These are phyloP conservation scores for Hypotaenidia okinawae DNA, from an alignment of 2,797 vertebrate genomes.

Conservation along the genomic window DNA sequence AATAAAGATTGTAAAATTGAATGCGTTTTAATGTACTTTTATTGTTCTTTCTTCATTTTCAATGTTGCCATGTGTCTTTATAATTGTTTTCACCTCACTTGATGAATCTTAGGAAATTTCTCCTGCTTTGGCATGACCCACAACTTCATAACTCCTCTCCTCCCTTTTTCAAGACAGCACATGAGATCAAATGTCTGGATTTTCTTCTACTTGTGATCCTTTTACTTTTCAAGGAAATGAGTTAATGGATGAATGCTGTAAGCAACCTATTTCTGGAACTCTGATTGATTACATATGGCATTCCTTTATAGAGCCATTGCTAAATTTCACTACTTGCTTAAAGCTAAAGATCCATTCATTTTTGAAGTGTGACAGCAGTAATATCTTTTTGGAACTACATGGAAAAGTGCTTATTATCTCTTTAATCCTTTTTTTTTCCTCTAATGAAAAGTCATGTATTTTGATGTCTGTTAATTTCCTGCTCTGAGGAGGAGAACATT, in stretches of 20 bases:
- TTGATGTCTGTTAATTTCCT: slow-evolving; percentile 26
- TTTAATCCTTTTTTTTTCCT: slow-evolving; percentile 1
- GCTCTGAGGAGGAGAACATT: slow-evolving; percentile 18
- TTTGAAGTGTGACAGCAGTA: background rate
- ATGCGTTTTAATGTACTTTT: background rate
- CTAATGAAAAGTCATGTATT: slow-evolving; percentile 22
- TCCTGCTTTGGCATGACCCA: background rate
- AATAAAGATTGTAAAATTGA: slow-evolving; percentile 35
- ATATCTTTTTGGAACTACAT: background rate
- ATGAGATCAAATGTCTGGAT: background rate
- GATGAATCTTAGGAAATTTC: background rate
- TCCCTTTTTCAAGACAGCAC: background rate
- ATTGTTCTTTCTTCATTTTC: background rate
- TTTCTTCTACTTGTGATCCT: background rate
- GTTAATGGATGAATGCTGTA: background rate
- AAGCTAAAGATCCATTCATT: background rate
- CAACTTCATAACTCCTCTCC: background rate
- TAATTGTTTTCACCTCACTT: background rate
- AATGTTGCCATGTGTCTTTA: background rate
- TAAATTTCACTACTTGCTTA: background rate
- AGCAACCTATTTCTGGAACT: background rate
- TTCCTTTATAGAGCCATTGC: background rate
- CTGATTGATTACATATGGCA: background rate
- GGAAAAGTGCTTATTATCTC: background rate
- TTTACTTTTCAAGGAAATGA: slow-evolving; percentile 10